Evolutionary conservation across 2,113 vertebrate species (phyloP).

Genomic region (Etia nguti): DNA sequence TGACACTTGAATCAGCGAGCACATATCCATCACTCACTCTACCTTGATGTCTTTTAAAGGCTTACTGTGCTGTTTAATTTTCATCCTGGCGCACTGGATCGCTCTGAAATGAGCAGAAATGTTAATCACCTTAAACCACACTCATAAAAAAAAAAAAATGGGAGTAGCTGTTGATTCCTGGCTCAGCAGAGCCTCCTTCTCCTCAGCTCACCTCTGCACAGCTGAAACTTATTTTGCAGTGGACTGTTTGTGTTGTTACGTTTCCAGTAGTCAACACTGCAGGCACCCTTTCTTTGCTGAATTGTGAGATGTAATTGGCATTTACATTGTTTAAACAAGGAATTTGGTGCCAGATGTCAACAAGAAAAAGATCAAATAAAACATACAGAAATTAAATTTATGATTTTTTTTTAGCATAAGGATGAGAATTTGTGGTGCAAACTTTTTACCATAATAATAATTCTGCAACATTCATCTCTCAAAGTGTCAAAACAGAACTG

Average conservation of each 20-base stretch:
- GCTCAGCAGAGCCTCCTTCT: background rate
- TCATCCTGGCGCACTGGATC: fast-evolving
- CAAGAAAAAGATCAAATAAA: background rate
- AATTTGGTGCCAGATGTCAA: background rate
- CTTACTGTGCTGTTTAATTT: background rate
- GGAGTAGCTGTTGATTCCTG: background rate
- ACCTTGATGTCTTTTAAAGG: background rate
- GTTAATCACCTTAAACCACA: background rate
- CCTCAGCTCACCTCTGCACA: constrained; percentile 6
- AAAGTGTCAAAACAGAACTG: background rate
- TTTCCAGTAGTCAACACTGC: background rate
- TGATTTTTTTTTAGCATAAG: background rate
- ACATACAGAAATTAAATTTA: background rate
- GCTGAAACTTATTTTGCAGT: constrained; percentile 21
- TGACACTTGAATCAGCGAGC: background rate
- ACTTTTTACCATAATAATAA: background rate
- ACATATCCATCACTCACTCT: background rate
- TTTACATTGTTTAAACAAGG: background rate
- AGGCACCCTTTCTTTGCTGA: background rate
- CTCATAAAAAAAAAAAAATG: background rate
- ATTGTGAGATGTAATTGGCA: background rate
- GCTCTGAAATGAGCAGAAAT: background rate
- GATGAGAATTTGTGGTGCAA: background rate
- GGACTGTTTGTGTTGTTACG: background rate
- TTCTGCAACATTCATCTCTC: background rate